phyloP scores from a whole-genome alignment of 2,797 vertebrate genomes.

The Natrix natrix region DNA sequence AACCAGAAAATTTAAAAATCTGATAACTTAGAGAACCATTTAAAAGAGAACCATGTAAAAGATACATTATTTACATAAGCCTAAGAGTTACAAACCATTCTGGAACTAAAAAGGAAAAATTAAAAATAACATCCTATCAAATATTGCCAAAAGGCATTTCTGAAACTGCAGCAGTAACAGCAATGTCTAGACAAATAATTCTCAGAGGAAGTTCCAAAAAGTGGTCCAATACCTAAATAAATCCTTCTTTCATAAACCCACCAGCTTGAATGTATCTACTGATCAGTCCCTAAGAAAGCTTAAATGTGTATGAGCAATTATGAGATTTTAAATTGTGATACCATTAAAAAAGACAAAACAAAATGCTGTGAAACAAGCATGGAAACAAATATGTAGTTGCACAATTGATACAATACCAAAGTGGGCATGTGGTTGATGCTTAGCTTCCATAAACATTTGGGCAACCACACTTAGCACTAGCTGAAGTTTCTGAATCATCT shows the following conservation, averaged over 20 bases:
- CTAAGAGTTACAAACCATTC: neutral
- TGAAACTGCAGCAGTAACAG: neutral
- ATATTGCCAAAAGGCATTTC: neutral
- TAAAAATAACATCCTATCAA: neutral
- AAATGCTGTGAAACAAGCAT: neutral
- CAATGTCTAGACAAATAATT: neutral
- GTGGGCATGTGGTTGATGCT: no score
- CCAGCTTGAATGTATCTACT: neutral
- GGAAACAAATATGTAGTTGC: neutral
- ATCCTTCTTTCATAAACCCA: neutral
- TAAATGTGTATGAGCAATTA: neutral
- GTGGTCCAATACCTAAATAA: neutral
- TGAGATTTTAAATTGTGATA: neutral
- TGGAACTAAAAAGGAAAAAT: neutral
- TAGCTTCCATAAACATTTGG: neutral
- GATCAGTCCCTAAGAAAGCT: neutral
- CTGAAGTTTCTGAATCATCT: neutral
- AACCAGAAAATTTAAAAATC: neutral
- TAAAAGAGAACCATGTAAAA: neutral
- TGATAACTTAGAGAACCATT: neutral
- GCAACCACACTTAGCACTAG: neutral
- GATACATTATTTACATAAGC: neutral
- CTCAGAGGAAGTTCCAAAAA: neutral
- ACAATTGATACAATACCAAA: neutral
- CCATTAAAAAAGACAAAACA: neutral